These are phyloP conservation scores for Biston stratarius DNA, from an alignment of 2,888 invertebrate genomes.

Conservation along the genomic window DNA sequence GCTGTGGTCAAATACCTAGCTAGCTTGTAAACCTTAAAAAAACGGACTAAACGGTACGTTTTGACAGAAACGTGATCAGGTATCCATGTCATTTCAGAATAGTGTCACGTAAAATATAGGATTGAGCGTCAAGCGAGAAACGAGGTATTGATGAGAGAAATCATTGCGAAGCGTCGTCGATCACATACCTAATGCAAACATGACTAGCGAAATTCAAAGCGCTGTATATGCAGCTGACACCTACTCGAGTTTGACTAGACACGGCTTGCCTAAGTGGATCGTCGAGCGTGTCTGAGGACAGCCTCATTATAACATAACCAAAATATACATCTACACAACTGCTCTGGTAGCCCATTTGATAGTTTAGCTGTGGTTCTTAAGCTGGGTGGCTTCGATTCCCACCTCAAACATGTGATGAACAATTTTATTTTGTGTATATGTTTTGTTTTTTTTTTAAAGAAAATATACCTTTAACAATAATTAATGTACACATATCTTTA, in stretches of 20 bases:
- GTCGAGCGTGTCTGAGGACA: conserved; percentile 9
- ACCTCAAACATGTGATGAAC: too few relatives aligned
- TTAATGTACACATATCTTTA: too few relatives aligned
- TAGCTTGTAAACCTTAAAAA: too few relatives aligned
- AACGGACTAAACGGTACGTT: neutral
- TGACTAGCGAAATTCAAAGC: conserved; percentile 19
- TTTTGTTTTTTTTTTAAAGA: too few relatives aligned
- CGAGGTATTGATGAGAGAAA: conserved; percentile 33
- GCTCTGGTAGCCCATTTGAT: too few relatives aligned
- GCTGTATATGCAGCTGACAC: conserved; percentile 15
- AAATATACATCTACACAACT: neutral
- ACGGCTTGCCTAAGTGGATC: neutral
- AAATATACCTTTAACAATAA: too few relatives aligned
- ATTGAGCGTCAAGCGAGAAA: conserved; percentile 18
- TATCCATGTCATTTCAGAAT: conserved; percentile 25
- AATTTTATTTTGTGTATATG: too few relatives aligned
- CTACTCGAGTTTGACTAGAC: conserved; percentile 12
- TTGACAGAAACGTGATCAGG: neutral
- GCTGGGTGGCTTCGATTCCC: too few relatives aligned
- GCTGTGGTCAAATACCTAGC: too few relatives aligned
- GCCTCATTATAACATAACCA: neutral
- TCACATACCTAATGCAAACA: conserved; percentile 10
- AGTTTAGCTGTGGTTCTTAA: too few relatives aligned
- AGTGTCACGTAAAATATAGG: conserved; percentile 42
- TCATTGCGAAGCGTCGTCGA: conserved; percentile 9